Evolutionary conservation across 2,113 vertebrate genomes (phyloP), one percentile per base, ranked within the genome.

Genomic region (Corythoichthys intestinalis): DNA sequence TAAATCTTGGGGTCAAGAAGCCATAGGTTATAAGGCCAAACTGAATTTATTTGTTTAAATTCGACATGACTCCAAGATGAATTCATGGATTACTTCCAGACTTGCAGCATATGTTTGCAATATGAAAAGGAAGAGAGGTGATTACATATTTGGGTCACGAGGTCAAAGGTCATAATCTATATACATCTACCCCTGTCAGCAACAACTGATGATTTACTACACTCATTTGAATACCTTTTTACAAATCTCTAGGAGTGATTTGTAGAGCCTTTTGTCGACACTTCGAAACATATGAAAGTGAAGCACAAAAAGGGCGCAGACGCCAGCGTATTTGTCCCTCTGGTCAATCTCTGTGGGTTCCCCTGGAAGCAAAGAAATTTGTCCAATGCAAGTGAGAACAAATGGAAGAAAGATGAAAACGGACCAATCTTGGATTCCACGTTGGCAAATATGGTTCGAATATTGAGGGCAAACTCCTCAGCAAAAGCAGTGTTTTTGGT

Each of bases 341-440:
- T 98, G 97, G 84, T 99, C 97, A 65, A 98, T 96, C 90, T 99
- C 97, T 73, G 95, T 94, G 72, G 97, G 95, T 80, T 99, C 97
- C 38, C 97, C 97, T 97, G 87, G 46, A 80, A 79, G 46, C 9
- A 5, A 7, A 2, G 4, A 57, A 61, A 35, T 60, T 37, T 6
- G 4, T 63, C 39, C 6, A 2, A n/a, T 39, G 57, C 0, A n/a
- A 37, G 52, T 28, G 53, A 56, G 6, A 6, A 7, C 8, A 62
- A 11, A 13, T 35, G 9, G 39, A 17, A 57, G 70, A 67, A 2
- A 7, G 12, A 6, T 34, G 44, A 15, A 67, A 67, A 83, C 87
- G 66, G 49, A 99, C 97, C 97, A 67, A 99, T 93, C 88, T 96
- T 99, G 65, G 94, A 91, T 90, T 99, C 97, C 9, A 98, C 88